These are phyloP conservation scores for Megaustenia siamemsis DNA, from an alignment of 2,888 invertebrate genomes.

Conservation along the genomic window DNA sequence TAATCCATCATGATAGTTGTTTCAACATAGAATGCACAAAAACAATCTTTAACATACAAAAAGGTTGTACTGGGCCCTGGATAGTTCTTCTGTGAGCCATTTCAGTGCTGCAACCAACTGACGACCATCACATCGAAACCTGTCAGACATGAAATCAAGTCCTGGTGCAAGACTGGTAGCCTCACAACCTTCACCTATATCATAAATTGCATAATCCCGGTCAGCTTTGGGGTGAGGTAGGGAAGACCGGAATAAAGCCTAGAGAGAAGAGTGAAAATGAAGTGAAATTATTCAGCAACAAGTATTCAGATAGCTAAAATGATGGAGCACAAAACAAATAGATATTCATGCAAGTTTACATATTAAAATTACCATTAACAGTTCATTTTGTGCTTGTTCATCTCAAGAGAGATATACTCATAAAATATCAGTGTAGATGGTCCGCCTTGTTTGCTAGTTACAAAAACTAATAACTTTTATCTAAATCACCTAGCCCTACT, in stretches of 20 bases:
- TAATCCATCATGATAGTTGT: no score
- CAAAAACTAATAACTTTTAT: no score
- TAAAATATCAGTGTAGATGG: no score
- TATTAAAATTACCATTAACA: neutral
- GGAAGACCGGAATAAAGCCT: slow-evolving; percentile 78
- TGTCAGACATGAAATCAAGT: slow-evolving; percentile 77
- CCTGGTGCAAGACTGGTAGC: slow-evolving; percentile 77
- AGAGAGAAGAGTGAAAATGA: slow-evolving; percentile 34
- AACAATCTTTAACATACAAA: slow-evolving; percentile 71
- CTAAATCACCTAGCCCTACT: no score
- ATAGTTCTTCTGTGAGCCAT: slow-evolving; percentile 78
- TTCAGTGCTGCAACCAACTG: slow-evolving; percentile 75
- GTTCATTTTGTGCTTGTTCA: no score
- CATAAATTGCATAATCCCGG: slow-evolving; percentile 78
- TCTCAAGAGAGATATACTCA: no score
- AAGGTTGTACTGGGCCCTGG: slow-evolving; percentile 76
- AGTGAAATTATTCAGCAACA: neutral
- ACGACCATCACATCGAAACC: slow-evolving; percentile 77
- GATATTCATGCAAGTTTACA: neutral
- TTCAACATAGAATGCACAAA: no score
- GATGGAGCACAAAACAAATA: neutral
- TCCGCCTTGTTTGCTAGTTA: no score
- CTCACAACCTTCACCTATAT: slow-evolving; percentile 78
- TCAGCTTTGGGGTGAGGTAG: slow-evolving; percentile 79
- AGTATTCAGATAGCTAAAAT: neutral